Percentiles rank a stretch among this genome's conserved stretches.
Conservation (phyloP, 2,113 vertebrate genomes). For the Mesitornis unicolor region DNA sequence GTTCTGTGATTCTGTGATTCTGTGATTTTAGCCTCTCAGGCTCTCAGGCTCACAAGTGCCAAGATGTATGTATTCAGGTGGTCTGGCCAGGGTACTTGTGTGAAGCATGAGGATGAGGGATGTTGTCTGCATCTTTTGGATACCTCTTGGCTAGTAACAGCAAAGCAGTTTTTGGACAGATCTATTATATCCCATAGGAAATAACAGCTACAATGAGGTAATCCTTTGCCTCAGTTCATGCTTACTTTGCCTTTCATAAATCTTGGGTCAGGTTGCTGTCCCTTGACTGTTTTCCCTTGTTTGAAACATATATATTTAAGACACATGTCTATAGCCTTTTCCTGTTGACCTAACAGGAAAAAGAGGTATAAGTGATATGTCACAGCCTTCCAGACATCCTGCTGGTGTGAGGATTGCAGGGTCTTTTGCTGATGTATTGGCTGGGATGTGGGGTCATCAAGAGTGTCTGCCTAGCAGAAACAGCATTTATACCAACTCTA, state of each 20-base stretch:
- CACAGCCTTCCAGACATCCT: background rate
- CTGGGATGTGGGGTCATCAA: background rate
- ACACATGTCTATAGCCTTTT: background rate
- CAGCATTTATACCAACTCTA: background rate
- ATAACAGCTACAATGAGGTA: background rate
- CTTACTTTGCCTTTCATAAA: background rate
- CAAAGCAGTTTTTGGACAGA: background rate
- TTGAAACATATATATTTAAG: background rate
- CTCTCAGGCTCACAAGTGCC: background rate
- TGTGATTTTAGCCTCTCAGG: background rate
- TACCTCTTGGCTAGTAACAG: background rate
- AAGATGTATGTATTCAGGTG: background rate
- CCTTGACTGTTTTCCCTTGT: background rate
- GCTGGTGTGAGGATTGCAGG: background rate
- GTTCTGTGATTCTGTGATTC: no score
- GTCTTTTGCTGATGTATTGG: background rate
- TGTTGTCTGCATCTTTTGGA: background rate
- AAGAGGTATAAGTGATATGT: background rate
- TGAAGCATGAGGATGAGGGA: background rate
- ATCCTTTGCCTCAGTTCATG: background rate
- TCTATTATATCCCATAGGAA: background rate
- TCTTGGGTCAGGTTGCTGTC: background rate
- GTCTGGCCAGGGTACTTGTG: background rate
- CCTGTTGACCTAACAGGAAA: background rate
- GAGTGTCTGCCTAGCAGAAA: background rate